A percentile compares a stretch with the other conserved stretches of the same genome.
Conservation (phyloP, 2,888 invertebrate species). For the Nasonovia ribisnigri region DNA sequence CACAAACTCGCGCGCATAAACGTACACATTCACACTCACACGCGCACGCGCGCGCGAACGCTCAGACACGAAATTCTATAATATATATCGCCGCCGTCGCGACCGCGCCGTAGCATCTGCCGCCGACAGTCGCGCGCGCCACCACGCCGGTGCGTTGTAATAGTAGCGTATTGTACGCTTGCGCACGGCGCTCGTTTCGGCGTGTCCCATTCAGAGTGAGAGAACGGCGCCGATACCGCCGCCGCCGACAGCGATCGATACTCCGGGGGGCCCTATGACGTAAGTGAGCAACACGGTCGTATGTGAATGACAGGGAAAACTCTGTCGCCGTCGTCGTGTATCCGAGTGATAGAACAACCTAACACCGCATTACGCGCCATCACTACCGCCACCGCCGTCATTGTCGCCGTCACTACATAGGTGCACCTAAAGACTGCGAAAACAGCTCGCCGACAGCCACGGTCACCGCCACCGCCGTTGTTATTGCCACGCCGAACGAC, state of each 20-base stretch:
- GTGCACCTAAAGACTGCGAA: background rate
- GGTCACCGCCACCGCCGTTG: background rate
- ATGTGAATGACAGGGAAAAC: constrained; percentile 61
- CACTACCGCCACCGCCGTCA: background rate
- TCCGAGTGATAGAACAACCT: background rate
- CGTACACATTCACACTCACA: background rate
- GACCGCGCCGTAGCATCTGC: constrained; percentile 27
- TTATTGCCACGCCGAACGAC: background rate
- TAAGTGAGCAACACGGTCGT: constrained; percentile 65
- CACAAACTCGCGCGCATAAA: background rate
- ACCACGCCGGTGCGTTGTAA: background rate
- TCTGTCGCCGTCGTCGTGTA: constrained; percentile 30
- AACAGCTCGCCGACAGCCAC: background rate
- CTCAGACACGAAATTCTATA: background rate
- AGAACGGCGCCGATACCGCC: constrained; percentile 44
- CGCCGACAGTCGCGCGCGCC: constrained; percentile 43
- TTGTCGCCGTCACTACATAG: background rate
- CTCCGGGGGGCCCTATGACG: constrained; percentile 59
- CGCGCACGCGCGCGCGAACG: background rate
- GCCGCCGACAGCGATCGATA: constrained; percentile 34
- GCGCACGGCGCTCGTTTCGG: constrained; percentile 39
- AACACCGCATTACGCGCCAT: background rate
- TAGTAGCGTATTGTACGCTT: constrained; percentile 19
- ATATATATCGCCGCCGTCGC: constrained; percentile 2
- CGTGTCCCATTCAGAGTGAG: constrained; percentile 64